phyloP scores from a whole-genome alignment of 2,888 invertebrate species.

The Drosophila anceps region DNA sequence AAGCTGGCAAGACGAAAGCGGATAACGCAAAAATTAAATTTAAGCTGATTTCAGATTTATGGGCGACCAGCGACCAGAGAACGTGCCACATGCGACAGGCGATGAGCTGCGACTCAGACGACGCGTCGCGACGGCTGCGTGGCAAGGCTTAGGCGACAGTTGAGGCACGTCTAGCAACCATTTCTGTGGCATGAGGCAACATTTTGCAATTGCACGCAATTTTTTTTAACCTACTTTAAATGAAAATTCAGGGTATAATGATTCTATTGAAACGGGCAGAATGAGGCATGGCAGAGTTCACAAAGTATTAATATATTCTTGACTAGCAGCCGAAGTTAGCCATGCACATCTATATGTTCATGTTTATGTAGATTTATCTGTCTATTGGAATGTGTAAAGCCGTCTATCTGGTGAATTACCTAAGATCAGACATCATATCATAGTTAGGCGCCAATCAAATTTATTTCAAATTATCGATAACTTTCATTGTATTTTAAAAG shows the following conservation, averaged over 20 bases:
- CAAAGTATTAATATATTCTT: too few relatives aligned
- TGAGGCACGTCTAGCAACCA: conserved; percentile 31
- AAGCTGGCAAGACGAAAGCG: conserved; percentile 23
- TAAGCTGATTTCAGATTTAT: conserved; percentile 74
- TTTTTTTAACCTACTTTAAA: conserved; percentile 11
- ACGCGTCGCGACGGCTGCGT: conserved; percentile 1
- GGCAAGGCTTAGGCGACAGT: conserved; percentile 51
- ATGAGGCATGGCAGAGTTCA: too few relatives aligned
- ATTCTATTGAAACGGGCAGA: not conserved
- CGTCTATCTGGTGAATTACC: too few relatives aligned
- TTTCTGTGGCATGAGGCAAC: conserved; percentile 14
- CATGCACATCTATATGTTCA: too few relatives aligned
- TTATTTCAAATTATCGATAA: not conserved
- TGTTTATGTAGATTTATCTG: not conserved
- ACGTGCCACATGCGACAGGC: conserved; percentile 23
- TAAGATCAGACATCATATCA: too few relatives aligned
- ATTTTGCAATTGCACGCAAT: conserved; percentile 47
- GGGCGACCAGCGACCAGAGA: conserved; percentile 10
- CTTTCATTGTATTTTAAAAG: not conserved
- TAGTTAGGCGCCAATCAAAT: too few relatives aligned
- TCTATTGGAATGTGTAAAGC: not conserved
- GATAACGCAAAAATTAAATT: conserved; percentile 68
- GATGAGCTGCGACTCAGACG: conserved; percentile 12
- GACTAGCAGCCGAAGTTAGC: too few relatives aligned
- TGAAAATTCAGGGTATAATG: not conserved